Base-by-base conservation (phyloP, 2,797 vertebrate genomes). In the Ficedula albicollis region DNA sequence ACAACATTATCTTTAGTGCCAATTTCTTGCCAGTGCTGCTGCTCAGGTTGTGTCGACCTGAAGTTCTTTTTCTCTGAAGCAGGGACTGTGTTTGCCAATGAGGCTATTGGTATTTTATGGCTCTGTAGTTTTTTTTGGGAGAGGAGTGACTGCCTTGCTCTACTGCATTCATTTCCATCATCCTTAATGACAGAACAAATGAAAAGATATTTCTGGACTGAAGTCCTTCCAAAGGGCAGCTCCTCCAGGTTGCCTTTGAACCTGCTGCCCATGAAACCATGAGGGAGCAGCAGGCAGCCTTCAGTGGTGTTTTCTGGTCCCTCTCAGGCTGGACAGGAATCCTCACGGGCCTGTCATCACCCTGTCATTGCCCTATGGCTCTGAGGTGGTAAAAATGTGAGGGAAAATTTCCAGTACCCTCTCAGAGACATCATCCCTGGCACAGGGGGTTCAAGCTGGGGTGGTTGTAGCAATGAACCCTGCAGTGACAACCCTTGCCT, bases 371-470 rank as follows among this genome's bases (percentile, higher is more conserved):
- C 22, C 38, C 32, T 4, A 0, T 2, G 9, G 39, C 26, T 41
- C 10, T 0, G 3, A 15, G 39, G 15, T 34, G 13, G 25, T 29
- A 27, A 6, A 55, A 38, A 52, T 7, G 3, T 8, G n/a, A 32
- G 11, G 29, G 19, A 49, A 82, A 66, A 11, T 8, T 39, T 54
- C n/a, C 3, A 10, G 13, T 39, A 17, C 7, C 16, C 23, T 17
- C 9, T 41, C 0, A 2, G 26, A 30, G 23, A 36, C 5, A 30
- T 44, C 1, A 0, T 39, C 17, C 26, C 6, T 12, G 4, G 27
- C 1, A 5, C 4, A 17, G 6, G 7, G 10, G 22, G 11, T 5
- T 43, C 0, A 7, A 14, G 51, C 9, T 19, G 30, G 13, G 20
- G 18, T 9, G 22, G 56, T 6, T 43, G 20, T 4, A 26, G 22